Conservation (phyloP, 2,113 vertebrate genomes). For the Crotalus horridus region DNA sequence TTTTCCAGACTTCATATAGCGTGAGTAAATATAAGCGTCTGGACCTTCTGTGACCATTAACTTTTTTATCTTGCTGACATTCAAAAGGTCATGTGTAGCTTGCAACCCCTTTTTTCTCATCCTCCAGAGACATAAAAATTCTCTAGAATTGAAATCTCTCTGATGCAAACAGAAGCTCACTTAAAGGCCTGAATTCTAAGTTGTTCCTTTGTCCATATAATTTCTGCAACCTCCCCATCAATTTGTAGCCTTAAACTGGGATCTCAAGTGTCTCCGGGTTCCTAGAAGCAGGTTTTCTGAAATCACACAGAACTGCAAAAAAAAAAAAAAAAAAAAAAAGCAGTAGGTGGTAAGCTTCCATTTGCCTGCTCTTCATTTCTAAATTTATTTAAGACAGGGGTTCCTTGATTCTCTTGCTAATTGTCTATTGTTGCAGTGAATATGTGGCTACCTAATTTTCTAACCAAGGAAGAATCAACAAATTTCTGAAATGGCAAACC, state of each 20-base stretch:
- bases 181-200: background rate
- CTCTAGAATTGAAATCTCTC: background rate
- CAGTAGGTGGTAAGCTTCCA: background rate
- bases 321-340: background rate
- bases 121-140: background rate
- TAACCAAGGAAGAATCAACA: background rate
- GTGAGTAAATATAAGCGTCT: slow-evolving; percentile 26
- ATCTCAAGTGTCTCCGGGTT: background rate
- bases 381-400: background rate
- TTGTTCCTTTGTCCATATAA: background rate
- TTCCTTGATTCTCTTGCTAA: background rate
- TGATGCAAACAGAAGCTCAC: background rate
- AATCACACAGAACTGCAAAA: background rate
- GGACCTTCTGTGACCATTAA: slow-evolving; percentile 34
- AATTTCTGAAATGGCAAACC: background rate
- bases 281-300: background rate
- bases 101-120: background rate
- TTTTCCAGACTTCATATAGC: slow-evolving; percentile 23
- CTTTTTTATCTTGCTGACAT: slow-evolving; percentile 35
- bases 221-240: background rate
- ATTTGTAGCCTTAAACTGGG: background rate
- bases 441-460: background rate
- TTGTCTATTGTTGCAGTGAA: background rate
- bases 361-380: background rate
- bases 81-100: slow-evolving; percentile 24